These are phyloP conservation scores for Macrophya annulata DNA, from an alignment of 2,888 invertebrate genomes.

Conservation along the genomic window DNA sequence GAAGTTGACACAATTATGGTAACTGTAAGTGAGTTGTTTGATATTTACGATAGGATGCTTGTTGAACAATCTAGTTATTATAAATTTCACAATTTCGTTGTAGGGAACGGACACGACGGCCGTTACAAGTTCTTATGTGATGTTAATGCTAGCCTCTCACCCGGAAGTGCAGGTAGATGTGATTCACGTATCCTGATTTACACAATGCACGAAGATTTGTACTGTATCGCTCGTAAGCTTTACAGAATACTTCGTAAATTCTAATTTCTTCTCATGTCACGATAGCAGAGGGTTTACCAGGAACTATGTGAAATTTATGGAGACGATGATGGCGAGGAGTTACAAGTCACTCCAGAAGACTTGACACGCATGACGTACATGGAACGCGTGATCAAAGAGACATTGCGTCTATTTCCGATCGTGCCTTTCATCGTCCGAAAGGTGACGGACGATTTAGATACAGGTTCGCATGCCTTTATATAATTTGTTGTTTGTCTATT, in stretches of 20 bases:
- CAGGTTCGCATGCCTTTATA: constrained; percentile 62
- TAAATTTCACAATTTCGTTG: not conserved
- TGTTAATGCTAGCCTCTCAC: not conserved
- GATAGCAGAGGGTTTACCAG: constrained; percentile 75
- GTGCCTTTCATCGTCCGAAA: constrained; percentile 81
- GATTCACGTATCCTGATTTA: too few relatives aligned
- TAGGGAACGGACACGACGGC: not conserved
- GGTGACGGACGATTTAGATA: constrained; percentile 79
- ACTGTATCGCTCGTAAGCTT: too few relatives aligned
- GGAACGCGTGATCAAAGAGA: constrained; percentile 83
- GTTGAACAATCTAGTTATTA: not conserved
- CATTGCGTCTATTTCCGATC: constrained; percentile 82
- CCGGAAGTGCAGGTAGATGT: too few relatives aligned
- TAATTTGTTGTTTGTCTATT: not conserved
- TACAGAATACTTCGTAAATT: not conserved
- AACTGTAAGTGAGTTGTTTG: not conserved
- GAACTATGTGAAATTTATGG: constrained; percentile 81
- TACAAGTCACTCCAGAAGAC: constrained; percentile 79
- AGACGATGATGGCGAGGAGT: constrained; percentile 60
- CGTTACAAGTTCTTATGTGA: not conserved
- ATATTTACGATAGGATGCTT: not conserved
- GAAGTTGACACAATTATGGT: not conserved
- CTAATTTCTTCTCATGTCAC: not conserved
- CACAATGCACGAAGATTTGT: too few relatives aligned
- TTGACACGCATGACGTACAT: constrained; percentile 81